Percentiles rank a stretch among this genome's conserved stretches.
Evolutionary conservation across 2,888 invertebrate genomes (phyloP).

Genomic region (Chesias legatella): DNA sequence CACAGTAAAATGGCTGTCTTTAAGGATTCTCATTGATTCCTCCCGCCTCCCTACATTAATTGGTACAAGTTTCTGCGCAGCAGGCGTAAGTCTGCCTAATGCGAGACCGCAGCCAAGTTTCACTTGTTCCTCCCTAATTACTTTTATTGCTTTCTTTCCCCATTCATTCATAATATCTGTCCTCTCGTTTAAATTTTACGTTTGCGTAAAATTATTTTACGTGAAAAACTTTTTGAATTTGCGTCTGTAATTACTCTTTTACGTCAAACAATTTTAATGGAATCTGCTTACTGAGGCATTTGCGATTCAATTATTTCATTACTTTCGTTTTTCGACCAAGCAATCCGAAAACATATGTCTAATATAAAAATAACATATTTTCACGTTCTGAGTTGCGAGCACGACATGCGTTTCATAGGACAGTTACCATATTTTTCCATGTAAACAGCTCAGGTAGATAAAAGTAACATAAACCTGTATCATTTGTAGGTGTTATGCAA

Average conservation of each 20-base stretch:
- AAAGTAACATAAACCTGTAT: constrained; percentile 17
- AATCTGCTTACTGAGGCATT: background rate
- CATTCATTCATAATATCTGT: constrained; percentile 49
- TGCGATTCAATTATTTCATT: too few relatives aligned
- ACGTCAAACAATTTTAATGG: constrained; percentile 9
- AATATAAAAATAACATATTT: background rate
- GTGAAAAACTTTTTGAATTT: constrained; percentile 19
- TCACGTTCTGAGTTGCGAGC: constrained; percentile 2
- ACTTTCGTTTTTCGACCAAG: too few relatives aligned
- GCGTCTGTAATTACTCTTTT: constrained; percentile 11
- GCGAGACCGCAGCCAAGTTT: constrained; percentile 56
- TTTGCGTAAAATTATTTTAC: constrained; percentile 19
- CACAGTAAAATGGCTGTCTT: constrained; percentile 16
- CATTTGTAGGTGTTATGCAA: constrained; percentile 44
- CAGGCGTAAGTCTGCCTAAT: constrained; percentile 58
- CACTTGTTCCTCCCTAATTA: constrained; percentile 58
- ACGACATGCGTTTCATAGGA: constrained; percentile 2
- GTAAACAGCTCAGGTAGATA: constrained; percentile 5
- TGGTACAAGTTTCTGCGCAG: constrained; percentile 55
- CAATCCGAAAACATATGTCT: too few relatives aligned
- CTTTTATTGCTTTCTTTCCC: constrained; percentile 60
- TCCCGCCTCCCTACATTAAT: constrained; percentile 50
- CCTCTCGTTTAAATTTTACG: constrained; percentile 40
- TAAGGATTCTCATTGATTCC: constrained; percentile 23
- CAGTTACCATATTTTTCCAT: background rate